Evolutionary conservation across 2,888 invertebrate species (phyloP).

Genomic region (Trissolcus brochymenae): DNA sequence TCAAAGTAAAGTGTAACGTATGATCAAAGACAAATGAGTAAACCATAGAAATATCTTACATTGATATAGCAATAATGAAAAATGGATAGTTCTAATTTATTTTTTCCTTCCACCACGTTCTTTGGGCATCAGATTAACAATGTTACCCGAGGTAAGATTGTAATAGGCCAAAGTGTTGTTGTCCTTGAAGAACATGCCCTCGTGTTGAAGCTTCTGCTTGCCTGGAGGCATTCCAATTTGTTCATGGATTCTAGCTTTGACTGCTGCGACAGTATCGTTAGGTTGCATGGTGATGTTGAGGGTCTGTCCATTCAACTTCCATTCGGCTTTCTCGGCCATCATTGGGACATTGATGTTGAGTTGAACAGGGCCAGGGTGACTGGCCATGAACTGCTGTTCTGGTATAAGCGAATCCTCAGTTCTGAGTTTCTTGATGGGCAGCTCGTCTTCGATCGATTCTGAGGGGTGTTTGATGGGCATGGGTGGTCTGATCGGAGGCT

Average conservation of each 20-base stretch:
- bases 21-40: too few species aligned
- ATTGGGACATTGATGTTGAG: conserved; percentile 90
- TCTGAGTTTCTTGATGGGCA: conserved; percentile 90
- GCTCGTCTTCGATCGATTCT: conserved; percentile 85
- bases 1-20: too few species aligned
- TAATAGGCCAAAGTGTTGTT: conserved; percentile 96
- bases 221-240: conserved; percentile 95
- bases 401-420: conserved; percentile 96
- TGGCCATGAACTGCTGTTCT: conserved; percentile 87
- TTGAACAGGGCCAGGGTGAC: conserved; percentile 86
- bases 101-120: conserved; percentile 99
- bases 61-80: too few species aligned
- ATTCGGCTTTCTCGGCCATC: conserved; percentile 93
- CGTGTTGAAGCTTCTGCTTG: conserved; percentile 97
- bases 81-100: too few species aligned
- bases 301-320: conserved; percentile 95
- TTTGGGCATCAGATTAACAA: conserved; percentile 93
- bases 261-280: conserved; percentile 86
- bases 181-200: conserved; percentile 99
- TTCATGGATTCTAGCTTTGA: conserved; percentile 92
- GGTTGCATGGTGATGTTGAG: conserved; percentile 87
- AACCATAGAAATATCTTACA: too few species aligned
- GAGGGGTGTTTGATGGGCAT: conserved; percentile 76
- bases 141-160: conserved; percentile 90
- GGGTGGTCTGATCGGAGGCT: conserved; percentile 69